phyloP scores from a whole-genome alignment of 2,113 vertebrate species.

The Pygoscelis antarcticus region DNA sequence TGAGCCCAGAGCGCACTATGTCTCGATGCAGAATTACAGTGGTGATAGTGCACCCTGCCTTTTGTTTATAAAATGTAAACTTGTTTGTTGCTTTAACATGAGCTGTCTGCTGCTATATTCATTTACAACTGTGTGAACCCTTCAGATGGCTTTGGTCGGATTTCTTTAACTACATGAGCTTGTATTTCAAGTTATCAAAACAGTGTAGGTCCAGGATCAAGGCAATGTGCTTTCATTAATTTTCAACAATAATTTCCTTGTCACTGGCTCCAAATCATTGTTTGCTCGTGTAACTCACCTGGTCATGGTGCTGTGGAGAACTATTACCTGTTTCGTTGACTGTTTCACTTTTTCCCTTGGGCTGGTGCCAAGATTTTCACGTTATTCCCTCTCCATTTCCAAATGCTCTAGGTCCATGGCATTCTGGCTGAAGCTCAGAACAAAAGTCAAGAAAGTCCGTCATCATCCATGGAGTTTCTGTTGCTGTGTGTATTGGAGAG shows the following conservation, averaged over 20 bases:
- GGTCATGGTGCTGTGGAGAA: not conserved
- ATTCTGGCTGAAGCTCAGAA: not conserved
- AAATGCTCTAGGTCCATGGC: not conserved
- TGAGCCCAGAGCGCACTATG: not conserved
- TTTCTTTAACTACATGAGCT: not conserved
- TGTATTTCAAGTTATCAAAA: not conserved
- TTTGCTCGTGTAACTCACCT: not conserved
- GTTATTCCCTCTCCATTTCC: not conserved
- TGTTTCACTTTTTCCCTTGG: not conserved
- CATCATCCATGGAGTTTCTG: not conserved
- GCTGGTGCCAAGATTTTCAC: not conserved
- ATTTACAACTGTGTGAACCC: not conserved
- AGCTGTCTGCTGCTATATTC: not conserved
- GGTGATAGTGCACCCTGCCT: not conserved
- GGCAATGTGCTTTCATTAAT: not conserved
- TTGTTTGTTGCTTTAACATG: not conserved
- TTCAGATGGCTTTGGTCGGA: not conserved
- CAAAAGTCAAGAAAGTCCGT: not conserved
- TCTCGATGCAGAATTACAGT: not conserved
- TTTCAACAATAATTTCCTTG: not conserved
- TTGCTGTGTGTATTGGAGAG: slow-evolving; percentile 7
- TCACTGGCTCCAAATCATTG: not conserved
- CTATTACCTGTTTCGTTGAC: not conserved
- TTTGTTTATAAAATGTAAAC: not conserved
- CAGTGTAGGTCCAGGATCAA: not conserved